These are phyloP conservation scores for Ophion ventricosus DNA, from an alignment of 2,888 invertebrate species.

Conservation along the genomic window DNA sequence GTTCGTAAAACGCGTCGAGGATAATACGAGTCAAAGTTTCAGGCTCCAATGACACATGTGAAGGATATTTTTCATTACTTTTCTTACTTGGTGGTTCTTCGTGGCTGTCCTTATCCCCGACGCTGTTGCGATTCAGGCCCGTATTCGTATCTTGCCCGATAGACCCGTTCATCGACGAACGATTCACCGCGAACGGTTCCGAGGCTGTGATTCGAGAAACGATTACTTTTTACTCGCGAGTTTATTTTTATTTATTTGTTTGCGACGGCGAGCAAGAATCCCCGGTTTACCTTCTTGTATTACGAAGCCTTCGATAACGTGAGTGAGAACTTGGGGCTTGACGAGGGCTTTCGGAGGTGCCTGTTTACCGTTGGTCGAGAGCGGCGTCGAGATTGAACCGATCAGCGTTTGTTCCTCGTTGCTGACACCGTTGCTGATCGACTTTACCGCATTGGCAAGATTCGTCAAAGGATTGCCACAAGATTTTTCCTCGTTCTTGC, in stretches of 20 bases:
- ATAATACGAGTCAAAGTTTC: background rate
- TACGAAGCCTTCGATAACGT: conserved; percentile 98
- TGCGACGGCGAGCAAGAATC: background rate
- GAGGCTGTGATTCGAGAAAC: conserved; percentile 84
- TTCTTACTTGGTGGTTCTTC: conserved; percentile 92
- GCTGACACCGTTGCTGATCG: conserved; percentile 79
- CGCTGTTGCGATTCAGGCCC: conserved; percentile 75
- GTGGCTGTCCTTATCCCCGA: conserved; percentile 85
- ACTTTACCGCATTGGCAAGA: conserved; percentile 80
- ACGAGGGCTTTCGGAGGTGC: conserved; percentile 95
- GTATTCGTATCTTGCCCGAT: conserved; percentile 78
- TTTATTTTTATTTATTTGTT: background rate
- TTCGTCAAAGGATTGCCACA: conserved; percentile 80
- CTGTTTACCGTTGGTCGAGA: conserved; percentile 76
- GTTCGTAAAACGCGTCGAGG: background rate
- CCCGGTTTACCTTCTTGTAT: conserved; percentile 91
- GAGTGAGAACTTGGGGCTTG: conserved; percentile 97
- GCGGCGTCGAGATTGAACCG: conserved; percentile 73
- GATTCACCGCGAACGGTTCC: conserved; percentile 93
- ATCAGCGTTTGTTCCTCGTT: conserved; percentile 74
- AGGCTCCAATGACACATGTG: background rate
- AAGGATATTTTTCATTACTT: conserved; percentile 56
- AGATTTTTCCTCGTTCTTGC: conserved; percentile 80
- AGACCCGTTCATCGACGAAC: conserved; percentile 84
- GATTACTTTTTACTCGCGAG: conserved; percentile 54